Conservation (phyloP, 1,140 invertebrate genomes). For the Drosophila aff. region DNA sequence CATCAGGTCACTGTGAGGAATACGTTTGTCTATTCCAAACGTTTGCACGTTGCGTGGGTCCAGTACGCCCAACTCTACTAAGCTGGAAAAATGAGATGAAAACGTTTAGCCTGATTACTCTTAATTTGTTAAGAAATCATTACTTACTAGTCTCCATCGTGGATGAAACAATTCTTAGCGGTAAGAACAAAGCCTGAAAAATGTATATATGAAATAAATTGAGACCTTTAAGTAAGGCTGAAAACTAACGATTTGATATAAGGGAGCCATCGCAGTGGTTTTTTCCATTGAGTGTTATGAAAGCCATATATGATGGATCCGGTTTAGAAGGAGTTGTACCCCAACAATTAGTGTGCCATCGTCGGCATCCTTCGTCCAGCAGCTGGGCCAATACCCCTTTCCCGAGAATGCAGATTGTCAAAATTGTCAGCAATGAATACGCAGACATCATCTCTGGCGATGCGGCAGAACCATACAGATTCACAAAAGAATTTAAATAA, state of each 20-base stretch:
- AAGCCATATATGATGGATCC: neutral
- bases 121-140: neutral
- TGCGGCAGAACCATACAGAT: neutral
- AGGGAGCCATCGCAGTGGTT: neutral
- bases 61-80: too few species aligned
- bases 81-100: neutral
- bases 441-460: neutral
- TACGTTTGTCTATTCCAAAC: too few species aligned
- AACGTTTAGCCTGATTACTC: neutral
- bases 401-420: neutral
- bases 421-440: neutral
- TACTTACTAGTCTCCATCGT: neutral
- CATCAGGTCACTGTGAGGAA: too few species aligned
- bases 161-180: neutral
- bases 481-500: neutral
- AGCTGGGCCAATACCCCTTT: neutral
- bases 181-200: slow-evolving; percentile 2
- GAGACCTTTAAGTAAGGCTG: neutral
- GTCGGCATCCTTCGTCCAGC: neutral
- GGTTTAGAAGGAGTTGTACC: neutral
- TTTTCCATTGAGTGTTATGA: too few species aligned
- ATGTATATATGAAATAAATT: neutral
- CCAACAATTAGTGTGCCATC: too few species aligned
- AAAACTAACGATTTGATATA: neutral
- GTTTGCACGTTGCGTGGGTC: too few species aligned